Evolutionary conservation across 2,888 invertebrate species (phyloP).

Genomic region (Zhuqinia jingwanae): DNA sequence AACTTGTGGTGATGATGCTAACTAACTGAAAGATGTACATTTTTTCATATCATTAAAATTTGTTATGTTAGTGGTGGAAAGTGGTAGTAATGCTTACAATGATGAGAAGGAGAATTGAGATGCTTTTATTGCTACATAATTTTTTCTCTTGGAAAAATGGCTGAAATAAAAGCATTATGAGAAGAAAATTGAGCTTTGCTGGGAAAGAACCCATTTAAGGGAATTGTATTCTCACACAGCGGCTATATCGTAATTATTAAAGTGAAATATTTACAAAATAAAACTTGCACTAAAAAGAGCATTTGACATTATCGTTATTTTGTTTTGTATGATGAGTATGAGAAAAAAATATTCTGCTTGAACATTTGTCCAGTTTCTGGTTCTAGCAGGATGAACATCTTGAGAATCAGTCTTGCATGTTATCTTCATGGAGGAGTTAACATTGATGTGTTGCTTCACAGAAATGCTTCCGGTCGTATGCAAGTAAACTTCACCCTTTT

Average conservation of each 20-base stretch:
- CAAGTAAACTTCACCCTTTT: too few relatives aligned
- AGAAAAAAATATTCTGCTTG: background rate
- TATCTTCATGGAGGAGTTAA: conserved; percentile 30
- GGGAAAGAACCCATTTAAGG: background rate
- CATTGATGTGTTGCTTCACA: background rate
- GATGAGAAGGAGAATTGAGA: background rate
- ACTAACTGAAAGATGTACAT: too few relatives aligned
- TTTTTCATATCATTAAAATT: too few relatives aligned
- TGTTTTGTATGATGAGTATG: too few relatives aligned
- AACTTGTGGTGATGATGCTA: too few relatives aligned
- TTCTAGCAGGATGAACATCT: background rate
- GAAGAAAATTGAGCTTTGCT: too few relatives aligned
- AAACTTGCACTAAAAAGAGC: background rate
- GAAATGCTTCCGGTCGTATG: conserved; percentile 18
- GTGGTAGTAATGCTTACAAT: background rate
- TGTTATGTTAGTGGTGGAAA: too few relatives aligned
- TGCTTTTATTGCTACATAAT: too few relatives aligned
- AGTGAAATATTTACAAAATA: background rate
- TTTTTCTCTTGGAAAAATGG: background rate
- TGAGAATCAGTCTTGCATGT: background rate
- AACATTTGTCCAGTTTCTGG: background rate
- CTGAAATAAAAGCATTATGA: too few relatives aligned
- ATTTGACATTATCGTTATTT: too few relatives aligned
- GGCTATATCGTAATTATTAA: background rate
- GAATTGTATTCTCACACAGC: background rate